Evolutionary conservation across 2,113 vertebrate genomes (phyloP).

Genomic region (Festucalex cinctus): DNA sequence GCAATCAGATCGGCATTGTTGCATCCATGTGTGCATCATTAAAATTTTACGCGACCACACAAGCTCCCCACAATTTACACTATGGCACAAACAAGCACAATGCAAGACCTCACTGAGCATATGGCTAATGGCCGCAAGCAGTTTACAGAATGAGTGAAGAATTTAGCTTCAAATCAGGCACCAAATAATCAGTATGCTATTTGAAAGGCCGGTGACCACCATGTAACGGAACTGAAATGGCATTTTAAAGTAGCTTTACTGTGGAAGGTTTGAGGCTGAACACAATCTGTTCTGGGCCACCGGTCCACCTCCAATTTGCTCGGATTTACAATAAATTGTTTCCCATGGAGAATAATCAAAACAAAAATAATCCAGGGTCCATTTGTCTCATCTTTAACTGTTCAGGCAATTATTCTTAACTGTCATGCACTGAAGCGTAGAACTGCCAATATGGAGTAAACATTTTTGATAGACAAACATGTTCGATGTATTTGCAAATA

Average conservation of each 20-base stretch:
- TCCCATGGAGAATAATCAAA: not conserved
- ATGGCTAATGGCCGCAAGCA: conserved; percentile 23
- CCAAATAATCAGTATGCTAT: not conserved
- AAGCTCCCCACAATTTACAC: conserved; percentile 30
- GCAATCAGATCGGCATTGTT: conserved; percentile 50
- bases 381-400: not conserved
- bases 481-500: too few species aligned
- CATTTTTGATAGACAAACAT: too few species aligned
- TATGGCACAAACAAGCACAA: conserved; percentile 28
- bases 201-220: not conserved
- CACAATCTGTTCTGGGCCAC: not conserved
- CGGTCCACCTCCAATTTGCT: not conserved
- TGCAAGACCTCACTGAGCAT: conserved; percentile 34
- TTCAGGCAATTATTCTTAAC: not conserved
- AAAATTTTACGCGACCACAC: conserved; percentile 37
- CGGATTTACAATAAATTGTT: not conserved
- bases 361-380: not conserved
- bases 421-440: not conserved
- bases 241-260: not conserved
- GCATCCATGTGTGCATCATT: conserved; percentile 53
- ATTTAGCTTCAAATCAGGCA: not conserved
- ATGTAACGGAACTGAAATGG: not conserved
- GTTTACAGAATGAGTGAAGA: not conserved
- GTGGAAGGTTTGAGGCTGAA: not conserved
- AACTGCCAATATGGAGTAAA: too few species aligned